Base-by-base conservation (phyloP, 1,140 invertebrate genomes). In the Hypothenemus hampei region DNA sequence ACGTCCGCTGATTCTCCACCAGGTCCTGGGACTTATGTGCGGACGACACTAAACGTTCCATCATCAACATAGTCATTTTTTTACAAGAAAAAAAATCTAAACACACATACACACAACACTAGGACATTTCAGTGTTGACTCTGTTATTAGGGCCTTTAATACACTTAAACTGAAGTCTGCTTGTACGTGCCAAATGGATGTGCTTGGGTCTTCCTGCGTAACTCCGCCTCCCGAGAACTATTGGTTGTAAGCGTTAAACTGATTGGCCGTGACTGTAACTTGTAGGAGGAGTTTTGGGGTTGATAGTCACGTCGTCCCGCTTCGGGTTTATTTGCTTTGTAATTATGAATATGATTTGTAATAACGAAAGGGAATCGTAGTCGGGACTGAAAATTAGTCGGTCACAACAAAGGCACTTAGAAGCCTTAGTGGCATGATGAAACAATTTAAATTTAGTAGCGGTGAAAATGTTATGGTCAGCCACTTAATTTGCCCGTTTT, bases 61-160 rank as follows among this genome's bases (percentile, higher is more conserved):
- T 74, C 70, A 72, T 74, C 64, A 74, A 64, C 73, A 74, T 74
- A 66, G 73, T 74, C 73, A 74, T 74, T 63, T 65, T 52, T 43
- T 41, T 35, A n/a, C n/a, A n/a, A n/a, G n/a, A n/a, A n/a, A n/a
- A n/a, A n/a, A n/a, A n/a, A n/a, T n/a, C n/a, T n/a, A n/a, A n/a
- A n/a, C n/a, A n/a, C n/a, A n/a, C n/a, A n/a, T n/a, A n/a, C n/a
- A n/a, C n/a, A n/a, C n/a, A 47, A 37, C 59, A 50, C 53, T 60
- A 57, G 55, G 58, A 35, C 60, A 57, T 58, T 33, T 20, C 57
- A 39, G 21, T 54, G 39, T 55, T 44, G 47, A 50, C 59, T 43
- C 45, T 53, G 47, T 59, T 15, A 44, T 53, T 45, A 49, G 51
- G 51, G 41, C 59, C 58, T n/a, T n/a, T 61, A 63, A 62, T 59